Evolutionary conservation across 1,140 invertebrate genomes (phyloP).

Genomic region (Dendrolimus kikuchii): DNA sequence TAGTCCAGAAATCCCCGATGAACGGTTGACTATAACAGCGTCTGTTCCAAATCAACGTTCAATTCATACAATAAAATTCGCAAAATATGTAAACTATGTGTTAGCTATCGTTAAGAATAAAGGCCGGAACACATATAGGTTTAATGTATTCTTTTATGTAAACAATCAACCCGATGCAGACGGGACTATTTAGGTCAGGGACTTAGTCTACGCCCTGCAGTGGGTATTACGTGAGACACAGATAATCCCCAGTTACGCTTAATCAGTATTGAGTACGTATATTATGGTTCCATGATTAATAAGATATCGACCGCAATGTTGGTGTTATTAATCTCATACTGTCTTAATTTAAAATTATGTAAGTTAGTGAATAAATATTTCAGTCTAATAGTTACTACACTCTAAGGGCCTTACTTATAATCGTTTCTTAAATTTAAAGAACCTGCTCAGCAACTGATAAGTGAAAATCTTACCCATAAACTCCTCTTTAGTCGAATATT

Average conservation of each 20-base stretch:
- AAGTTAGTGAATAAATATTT: too few relatives aligned
- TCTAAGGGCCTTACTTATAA: too few relatives aligned
- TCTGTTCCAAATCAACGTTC: too few relatives aligned
- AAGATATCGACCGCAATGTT: constrained; percentile 3
- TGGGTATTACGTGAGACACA: constrained; percentile 8
- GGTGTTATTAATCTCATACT: neutral
- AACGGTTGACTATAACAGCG: too few relatives aligned
- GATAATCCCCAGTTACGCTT: constrained; percentile 19
- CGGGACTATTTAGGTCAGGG: constrained; percentile 24
- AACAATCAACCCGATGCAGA: constrained; percentile 15
- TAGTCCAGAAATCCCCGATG: too few relatives aligned
- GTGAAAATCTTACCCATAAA: too few relatives aligned
- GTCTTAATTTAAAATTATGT: neutral
- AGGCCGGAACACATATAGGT: neutral
- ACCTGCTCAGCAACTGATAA: too few relatives aligned
- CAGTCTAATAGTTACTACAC: too few relatives aligned
- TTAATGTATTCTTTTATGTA: constrained; percentile 9
- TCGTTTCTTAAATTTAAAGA: too few relatives aligned
- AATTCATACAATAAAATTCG: neutral
- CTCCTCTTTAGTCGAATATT: too few relatives aligned
- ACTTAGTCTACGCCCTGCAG: constrained; percentile 18
- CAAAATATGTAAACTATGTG: neutral
- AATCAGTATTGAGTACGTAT: constrained; percentile 11
- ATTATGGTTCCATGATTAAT: constrained; percentile 12
- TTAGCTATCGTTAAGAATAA: neutral